Evolutionary conservation across 2,888 invertebrate species (phyloP).

Genomic region (Melipona bicolor): DNA sequence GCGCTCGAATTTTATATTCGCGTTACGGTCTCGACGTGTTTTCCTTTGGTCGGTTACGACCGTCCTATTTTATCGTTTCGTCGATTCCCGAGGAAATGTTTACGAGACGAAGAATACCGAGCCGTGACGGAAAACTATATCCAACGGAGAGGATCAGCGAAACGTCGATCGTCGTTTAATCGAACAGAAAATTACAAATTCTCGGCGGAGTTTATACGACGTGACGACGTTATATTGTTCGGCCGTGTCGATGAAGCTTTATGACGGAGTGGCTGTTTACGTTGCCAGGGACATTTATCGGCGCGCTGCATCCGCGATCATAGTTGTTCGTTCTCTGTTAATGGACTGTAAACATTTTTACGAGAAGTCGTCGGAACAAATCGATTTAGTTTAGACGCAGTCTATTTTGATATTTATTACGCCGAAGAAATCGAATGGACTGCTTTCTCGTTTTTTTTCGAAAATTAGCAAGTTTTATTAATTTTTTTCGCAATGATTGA

Average conservation of each 20-base stretch:
- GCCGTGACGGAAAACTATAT: constrained; percentile 18
- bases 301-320: constrained; percentile 66
- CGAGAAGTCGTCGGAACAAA: constrained; percentile 16
- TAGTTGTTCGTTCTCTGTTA: constrained; percentile 62
- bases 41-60: constrained; percentile 19
- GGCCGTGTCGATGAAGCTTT: constrained; percentile 46
- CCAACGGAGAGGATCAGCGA: background rate
- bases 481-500: too few species aligned
- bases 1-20: constrained; percentile 43
- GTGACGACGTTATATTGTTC: constrained; percentile 13
- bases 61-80: constrained; percentile 8
- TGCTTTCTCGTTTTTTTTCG: background rate
- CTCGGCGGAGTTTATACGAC: background rate
- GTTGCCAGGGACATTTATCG: constrained; percentile 61
- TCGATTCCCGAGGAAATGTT: constrained; percentile 7
- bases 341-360: constrained; percentile 65
- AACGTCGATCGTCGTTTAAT: constrained; percentile 9
- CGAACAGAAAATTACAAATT: background rate
- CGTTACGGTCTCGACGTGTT: constrained; percentile 22
- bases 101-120: background rate
- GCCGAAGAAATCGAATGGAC: background rate
- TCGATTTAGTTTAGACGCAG: background rate
- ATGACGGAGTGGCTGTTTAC: constrained; percentile 24
- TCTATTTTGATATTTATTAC: constrained; percentile 48
- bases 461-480: too few species aligned